Percentiles rank a stretch among this genome's conserved stretches.
Conservation (phyloP, 1,140 invertebrate species). For the Bemisia tabaci region DNA sequence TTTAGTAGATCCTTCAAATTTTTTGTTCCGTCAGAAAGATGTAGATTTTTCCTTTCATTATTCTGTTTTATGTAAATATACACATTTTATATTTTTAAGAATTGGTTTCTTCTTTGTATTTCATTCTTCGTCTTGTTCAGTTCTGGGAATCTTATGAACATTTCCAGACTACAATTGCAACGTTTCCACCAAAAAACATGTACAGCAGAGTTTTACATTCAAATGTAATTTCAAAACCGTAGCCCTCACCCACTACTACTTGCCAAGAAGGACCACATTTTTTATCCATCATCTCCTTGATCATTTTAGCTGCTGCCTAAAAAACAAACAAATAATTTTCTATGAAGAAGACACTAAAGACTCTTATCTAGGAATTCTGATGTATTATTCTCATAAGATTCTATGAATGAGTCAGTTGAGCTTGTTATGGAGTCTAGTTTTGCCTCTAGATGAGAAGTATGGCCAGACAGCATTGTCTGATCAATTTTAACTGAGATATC, state of each 20-base stretch:
- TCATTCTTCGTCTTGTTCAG: no score
- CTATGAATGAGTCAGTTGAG: not conserved
- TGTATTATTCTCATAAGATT: not conserved
- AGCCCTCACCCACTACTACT: slow-evolving; percentile 84
- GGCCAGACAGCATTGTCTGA: no score
- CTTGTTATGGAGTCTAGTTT: no score
- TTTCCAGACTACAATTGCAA: slow-evolving; percentile 83
- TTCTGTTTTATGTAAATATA: no score
- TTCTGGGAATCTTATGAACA: no score
- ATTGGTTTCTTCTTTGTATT: no score
- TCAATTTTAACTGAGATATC: no score
- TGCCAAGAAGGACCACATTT: slow-evolving; percentile 89
- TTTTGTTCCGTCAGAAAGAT: no score
- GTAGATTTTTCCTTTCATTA: no score
- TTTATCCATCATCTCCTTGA: slow-evolving; percentile 89
- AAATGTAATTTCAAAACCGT: slow-evolving; percentile 83
- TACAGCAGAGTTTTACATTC: slow-evolving; percentile 80
- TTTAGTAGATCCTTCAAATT: no score
- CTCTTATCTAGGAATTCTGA: not conserved
- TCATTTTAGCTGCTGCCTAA: slow-evolving; percentile 64
- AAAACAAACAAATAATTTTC: slow-evolving; percentile 17
- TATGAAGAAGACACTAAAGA: slow-evolving; percentile 2
- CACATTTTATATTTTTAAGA: no score
- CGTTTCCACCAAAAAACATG: slow-evolving; percentile 83
- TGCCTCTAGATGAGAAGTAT: no score